These are phyloP conservation scores for Colistium nudipinnis DNA, from an alignment of 2,113 vertebrate species.

Conservation along the genomic window DNA sequence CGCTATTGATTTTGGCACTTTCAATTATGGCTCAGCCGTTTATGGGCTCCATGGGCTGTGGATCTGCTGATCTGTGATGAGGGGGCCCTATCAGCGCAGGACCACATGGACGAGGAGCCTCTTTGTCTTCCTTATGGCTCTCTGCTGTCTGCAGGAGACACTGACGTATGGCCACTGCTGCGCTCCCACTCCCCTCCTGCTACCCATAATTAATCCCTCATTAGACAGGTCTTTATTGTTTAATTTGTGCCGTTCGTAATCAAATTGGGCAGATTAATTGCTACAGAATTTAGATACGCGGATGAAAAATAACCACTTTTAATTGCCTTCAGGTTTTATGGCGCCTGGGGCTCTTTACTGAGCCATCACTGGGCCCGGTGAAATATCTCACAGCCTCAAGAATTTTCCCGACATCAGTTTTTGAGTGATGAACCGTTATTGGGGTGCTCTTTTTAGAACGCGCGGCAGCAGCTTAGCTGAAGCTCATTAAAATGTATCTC, in stretches of 20 bases:
- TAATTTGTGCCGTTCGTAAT: conserved; percentile 99
- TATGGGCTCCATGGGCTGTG: conserved; percentile 86
- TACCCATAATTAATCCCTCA: conserved; percentile 99
- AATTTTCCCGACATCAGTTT: conserved; percentile 80
- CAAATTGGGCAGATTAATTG: conserved; percentile 99
- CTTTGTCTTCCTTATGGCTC: conserved; percentile 93
- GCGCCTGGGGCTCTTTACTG: conserved; percentile 84
- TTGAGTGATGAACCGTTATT: conserved; percentile 90
- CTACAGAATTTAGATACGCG: conserved; percentile 89
- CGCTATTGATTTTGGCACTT: conserved; percentile 99
- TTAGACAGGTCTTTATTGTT: conserved; percentile 99
- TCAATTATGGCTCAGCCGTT: conserved; percentile 92
- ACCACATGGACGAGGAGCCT: conserved; percentile 91
- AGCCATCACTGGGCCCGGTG: conserved; percentile 87
- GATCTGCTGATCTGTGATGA: conserved; percentile 99
- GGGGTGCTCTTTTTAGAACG: conserved; percentile 83
- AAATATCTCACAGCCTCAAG: conserved; percentile 83
- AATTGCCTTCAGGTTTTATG: conserved; percentile 76
- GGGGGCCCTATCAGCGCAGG: conserved; percentile 91
- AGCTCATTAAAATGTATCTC: conserved; percentile 90
- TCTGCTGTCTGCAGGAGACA: conserved; percentile 87
- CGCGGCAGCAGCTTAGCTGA: conserved; percentile 88
- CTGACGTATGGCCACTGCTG: conserved; percentile 90
- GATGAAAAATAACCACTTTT: conserved; percentile 94
- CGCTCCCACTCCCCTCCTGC: conserved; percentile 88